Base-by-base conservation (phyloP, 2,888 invertebrate genomes). In the Apodemia hepburni region DNA sequence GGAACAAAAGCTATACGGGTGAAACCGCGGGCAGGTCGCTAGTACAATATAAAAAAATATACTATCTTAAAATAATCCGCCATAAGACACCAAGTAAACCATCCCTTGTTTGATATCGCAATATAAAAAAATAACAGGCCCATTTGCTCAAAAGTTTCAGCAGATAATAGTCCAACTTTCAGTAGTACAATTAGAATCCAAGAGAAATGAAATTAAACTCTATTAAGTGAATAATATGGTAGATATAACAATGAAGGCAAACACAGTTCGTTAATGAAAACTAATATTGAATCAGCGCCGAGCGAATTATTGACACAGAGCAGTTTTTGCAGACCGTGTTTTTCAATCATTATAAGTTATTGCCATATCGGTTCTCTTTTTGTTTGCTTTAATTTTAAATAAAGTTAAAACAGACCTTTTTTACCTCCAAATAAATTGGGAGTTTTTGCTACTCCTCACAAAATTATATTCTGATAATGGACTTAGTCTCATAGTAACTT, bases 161-260 rank as follows among this genome's bases (percentile, higher is more conserved):
- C 71, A 69, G 45, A 70, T 83, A 84, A 84, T 83, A 82, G 82
- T 78, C 82, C 81, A 83, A 84, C 81, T 81, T 82, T 83, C 79
- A 79, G 79, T 76, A 77, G 79, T 78, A 81, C 81, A 83, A 84
- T 84, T 80, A 82, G 77, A 75, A 49, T 12, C 11, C 0, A 0
- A 1, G n/a, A 6, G 58, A 60, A 57, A 29, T 35, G 6, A 68
- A 73, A 73, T 42, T 65, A 61, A 59, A 69, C 73, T 69, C 60
- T 71, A 68, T 65, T 35, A 54, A 42, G 22, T 45, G 22, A 9
- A 9, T 6, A 11, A 42, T 67, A 68, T 64, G 66, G 73, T 61
- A 59, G 27, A 54, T 59, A 70, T 69, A 75, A n/a, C 59, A 58
- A 35, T 67, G 68, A n/a, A 3, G 3, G 47, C 12, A 58, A 35